Conservation (phyloP, 2,888 invertebrate genomes). For the Bruchidius siliquastri region DNA sequence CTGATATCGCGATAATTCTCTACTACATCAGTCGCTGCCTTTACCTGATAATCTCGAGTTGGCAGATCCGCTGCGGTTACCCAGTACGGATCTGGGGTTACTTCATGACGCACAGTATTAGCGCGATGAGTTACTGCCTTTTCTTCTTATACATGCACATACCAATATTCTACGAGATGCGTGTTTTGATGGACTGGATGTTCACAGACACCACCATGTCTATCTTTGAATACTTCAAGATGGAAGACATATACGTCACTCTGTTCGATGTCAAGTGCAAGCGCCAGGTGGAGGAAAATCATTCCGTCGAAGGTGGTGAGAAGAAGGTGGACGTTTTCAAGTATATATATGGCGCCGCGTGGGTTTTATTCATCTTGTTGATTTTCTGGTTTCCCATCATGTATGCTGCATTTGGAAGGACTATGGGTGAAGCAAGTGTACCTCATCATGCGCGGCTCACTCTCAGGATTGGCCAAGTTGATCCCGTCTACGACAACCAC, state of each 20-base stretch:
- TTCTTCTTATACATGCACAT: not conserved
- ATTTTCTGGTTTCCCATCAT: not conserved
- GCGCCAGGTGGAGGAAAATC: not conserved
- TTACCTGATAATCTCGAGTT: not conserved
- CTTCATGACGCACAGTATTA: not conserved
- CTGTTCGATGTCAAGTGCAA: not conserved
- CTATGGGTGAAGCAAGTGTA: not conserved
- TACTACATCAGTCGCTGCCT: not conserved
- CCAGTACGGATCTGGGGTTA: not conserved
- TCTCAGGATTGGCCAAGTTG: not conserved
- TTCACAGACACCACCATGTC: not conserved
- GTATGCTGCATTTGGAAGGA: not conserved
- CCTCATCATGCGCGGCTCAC: not conserved
- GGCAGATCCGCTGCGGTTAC: not conserved
- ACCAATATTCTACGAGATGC: not conserved
- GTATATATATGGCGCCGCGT: not conserved
- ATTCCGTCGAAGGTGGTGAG: not conserved
- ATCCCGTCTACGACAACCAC: not conserved
- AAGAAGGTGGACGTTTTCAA: not conserved
- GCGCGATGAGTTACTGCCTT: not conserved
- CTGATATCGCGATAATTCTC: not conserved
- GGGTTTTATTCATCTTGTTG: not conserved
- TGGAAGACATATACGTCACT: not conserved
- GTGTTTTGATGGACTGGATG: not conserved
- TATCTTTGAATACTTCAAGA: not conserved